Evolutionary conservation across 2,888 invertebrate genomes (phyloP), one percentile per base, ranked within the genome.

Genomic region (Cheilosia vulpina): DNA sequence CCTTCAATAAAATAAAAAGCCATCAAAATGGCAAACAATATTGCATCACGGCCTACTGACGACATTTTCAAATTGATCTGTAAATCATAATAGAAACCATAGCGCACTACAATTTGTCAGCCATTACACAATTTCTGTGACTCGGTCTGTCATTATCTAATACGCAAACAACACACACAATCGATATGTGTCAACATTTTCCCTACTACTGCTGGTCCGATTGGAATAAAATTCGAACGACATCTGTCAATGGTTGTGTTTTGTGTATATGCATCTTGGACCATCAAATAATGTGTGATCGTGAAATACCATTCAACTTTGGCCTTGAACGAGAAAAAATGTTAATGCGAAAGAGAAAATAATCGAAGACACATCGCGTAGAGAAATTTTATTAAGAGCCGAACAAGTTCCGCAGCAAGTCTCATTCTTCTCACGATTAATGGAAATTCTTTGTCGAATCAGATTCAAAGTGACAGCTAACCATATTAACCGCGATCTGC

Each of bases 241-340:
- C 19, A 52, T 38, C 19, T 52, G 63, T 65, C 55, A 69, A 66
- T 60, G 58, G 38, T 4, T 45, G 55, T 17, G 24, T 43, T 13
- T 4, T 45, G 55, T 17, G 24, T 43, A 11, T n/a, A 47, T 58
- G 19, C 47, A 60, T 31, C 17, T 45, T 62, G 66, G 45, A 24
- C 45, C 71, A 72, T 57, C 62, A 19, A 41, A 13, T 38, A 66
- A 60, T 55, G 43, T 50, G 50, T 43, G 41, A 50, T 75, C 41
- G 31, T 21, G 45, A 43, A 43, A 65, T 66, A 62, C 62, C 58
- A 58, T 75, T 79, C 53, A 79, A 79, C 79, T 79, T 41, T 79
- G 73, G 45, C 79, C 68, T 69, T 83, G 83, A 75, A n/a, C 34
- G 34, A 53, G 43, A 38, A 7, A 17, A 60, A 24, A 27, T 41